phyloP scores from a whole-genome alignment of 23 tunicate genomes.

The Styela plicata region DNA sequence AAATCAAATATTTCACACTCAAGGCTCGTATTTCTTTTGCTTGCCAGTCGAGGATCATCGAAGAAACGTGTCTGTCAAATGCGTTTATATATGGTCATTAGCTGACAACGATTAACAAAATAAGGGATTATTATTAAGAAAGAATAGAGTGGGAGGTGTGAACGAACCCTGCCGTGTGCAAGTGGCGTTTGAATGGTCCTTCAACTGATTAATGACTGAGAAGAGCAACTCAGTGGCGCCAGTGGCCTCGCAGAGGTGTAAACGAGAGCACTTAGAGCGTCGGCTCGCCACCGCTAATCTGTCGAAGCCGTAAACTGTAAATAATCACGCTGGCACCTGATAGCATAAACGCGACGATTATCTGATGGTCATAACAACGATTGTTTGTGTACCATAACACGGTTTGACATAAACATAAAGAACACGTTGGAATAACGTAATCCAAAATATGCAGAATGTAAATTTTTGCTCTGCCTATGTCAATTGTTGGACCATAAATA shows the following conservation, averaged over 20 bases:
- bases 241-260: conserved; percentile 30
- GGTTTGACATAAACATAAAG: not conserved
- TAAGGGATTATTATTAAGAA: not conserved
- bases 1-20: not conserved
- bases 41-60: too few species aligned
- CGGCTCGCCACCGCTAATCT: conserved; percentile 32
- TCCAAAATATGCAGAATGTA: not conserved
- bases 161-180: not conserved
- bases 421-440: not conserved
- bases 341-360: conserved; percentile 29
- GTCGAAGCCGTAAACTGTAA: conserved; percentile 32
- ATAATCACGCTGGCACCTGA: conserved; percentile 34
- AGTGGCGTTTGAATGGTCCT: conserved; percentile 22
- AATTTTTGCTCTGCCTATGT: too few species aligned
- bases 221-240: conserved; percentile 44
- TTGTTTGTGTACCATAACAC: conserved; percentile 24
- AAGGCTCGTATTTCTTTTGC: too few species aligned
- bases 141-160: conserved; percentile 7
- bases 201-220: conserved; percentile 34
- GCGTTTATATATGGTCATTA: too few species aligned
- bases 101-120: not conserved
- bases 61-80: too few species aligned
- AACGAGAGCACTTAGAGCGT: conserved; percentile 31
- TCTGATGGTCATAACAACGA: conserved; percentile 22
- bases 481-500: too few species aligned